Conservation (phyloP, 1,140 invertebrate genomes). For the Adoxophyes honmai region DNA sequence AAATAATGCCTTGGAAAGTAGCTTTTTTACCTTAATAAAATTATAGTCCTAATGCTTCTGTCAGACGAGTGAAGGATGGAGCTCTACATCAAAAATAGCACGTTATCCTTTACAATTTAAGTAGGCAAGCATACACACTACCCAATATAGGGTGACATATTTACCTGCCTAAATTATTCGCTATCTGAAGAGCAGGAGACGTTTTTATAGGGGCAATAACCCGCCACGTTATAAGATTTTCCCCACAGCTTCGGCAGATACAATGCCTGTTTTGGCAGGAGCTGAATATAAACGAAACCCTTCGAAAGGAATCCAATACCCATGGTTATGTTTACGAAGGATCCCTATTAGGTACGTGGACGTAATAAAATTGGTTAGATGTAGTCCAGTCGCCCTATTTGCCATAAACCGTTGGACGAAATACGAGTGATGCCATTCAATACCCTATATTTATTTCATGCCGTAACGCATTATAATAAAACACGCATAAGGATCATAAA, state of each 20-base stretch:
- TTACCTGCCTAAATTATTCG: neutral
- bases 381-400: no score
- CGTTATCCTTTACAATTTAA: no score
- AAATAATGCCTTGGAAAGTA: slow-evolving; percentile 25
- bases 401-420: no score
- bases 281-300: neutral
- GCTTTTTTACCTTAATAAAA: slow-evolving; percentile 20
- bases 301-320: neutral
- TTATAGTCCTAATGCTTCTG: slow-evolving; percentile 21
- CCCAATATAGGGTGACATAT: neutral
- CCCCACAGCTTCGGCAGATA: neutral
- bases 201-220: slow-evolving; percentile 11
- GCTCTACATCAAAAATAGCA: no score
- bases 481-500: neutral
- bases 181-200: slow-evolving; percentile 1
- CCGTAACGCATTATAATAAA: neutral
- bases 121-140: neutral
- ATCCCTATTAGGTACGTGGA: slow-evolving; percentile 1
- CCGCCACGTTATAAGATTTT: slow-evolving; percentile 1
- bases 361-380: neutral
- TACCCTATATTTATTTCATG: no score
- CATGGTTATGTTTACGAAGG: slow-evolving; percentile 8
- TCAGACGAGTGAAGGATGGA: neutral
- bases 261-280: neutral
- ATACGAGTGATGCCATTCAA: no score